Evolutionary conservation across 2,888 invertebrate species (phyloP).

Genomic region (Nymphalis urticae): DNA sequence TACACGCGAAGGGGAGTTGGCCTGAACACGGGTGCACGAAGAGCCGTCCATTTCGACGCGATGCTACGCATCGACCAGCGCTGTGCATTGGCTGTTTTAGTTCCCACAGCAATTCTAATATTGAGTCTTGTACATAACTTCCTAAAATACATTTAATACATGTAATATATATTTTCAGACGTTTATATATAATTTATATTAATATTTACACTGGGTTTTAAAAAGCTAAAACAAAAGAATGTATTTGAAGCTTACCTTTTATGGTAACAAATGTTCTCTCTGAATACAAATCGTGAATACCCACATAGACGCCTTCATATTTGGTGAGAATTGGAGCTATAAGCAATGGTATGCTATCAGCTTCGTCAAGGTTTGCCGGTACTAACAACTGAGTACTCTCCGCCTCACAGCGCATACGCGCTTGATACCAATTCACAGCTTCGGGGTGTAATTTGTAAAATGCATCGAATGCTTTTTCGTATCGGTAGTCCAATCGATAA

Average conservation of each 20-base stretch:
- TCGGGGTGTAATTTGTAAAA: slow-evolving; percentile 55
- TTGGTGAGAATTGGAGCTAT: slow-evolving; percentile 46
- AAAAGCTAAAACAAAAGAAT: too few relatives aligned
- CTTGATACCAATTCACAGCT: slow-evolving; percentile 48
- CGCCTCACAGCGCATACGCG: slow-evolving; percentile 53
- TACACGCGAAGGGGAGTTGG: slow-evolving; percentile 53
- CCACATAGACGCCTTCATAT: slow-evolving; percentile 52
- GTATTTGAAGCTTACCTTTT: slow-evolving; percentile 44
- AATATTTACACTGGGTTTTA: too few relatives aligned
- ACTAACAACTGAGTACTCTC: slow-evolving; percentile 54
- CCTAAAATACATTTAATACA: slow-evolving; percentile 40
- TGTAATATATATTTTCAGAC: background rate
- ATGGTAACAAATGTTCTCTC: slow-evolving; percentile 54
- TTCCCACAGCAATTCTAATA: slow-evolving; percentile 56
- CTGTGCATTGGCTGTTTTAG: slow-evolving; percentile 45
- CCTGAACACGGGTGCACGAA: slow-evolving; percentile 50
- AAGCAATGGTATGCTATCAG: slow-evolving; percentile 51
- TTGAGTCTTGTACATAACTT: slow-evolving; percentile 46
- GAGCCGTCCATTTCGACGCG: slow-evolving; percentile 52
- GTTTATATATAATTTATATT: too few relatives aligned
- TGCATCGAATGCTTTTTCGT: slow-evolving; percentile 53
- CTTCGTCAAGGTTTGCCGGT: slow-evolving; percentile 53
- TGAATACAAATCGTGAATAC: slow-evolving; percentile 56
- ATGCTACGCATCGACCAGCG: slow-evolving; percentile 54
- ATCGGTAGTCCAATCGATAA: slow-evolving; percentile 54